These are phyloP conservation scores for Trichomycterus rosablanca DNA, from an alignment of 2,113 vertebrate species.

Conservation along the genomic window DNA sequence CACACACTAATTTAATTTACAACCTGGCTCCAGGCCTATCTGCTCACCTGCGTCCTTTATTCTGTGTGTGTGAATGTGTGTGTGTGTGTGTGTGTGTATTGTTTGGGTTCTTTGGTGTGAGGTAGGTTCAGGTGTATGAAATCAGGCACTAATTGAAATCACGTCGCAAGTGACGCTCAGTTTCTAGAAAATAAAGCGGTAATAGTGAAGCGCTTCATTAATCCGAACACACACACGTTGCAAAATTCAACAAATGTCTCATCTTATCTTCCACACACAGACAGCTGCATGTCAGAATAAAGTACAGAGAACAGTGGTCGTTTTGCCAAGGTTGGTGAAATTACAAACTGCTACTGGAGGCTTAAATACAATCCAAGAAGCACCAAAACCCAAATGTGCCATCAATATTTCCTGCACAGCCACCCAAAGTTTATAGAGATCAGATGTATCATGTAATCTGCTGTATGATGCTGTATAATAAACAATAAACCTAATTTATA, in stretches of 20 bases:
- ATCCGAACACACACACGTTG: not conserved
- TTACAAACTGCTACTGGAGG: too few species aligned
- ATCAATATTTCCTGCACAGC: constrained; percentile 39
- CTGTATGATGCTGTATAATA: too few species aligned
- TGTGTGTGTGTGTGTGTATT: not conserved
- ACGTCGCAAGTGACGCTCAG: not conserved
- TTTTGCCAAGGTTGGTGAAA: too few species aligned
- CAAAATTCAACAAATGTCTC: too few species aligned
- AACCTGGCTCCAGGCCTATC: constrained; percentile 49
- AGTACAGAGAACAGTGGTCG: too few species aligned
- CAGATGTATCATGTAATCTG: too few species aligned
- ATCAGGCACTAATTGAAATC: not conserved
- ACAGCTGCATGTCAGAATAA: too few species aligned
- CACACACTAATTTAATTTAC: constrained; percentile 60
- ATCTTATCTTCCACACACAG: too few species aligned
- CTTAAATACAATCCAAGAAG: not conserved
- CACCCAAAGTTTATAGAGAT: too few species aligned
- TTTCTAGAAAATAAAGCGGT: constrained; percentile 4
- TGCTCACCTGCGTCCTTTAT: constrained; percentile 59
- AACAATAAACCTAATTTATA: too few species aligned
- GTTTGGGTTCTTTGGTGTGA: not conserved
- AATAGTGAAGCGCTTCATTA: not conserved
- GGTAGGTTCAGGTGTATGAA: not conserved
- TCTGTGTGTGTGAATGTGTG: constrained; percentile 5
- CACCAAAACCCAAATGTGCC: constrained; percentile 42